A percentile compares a stretch with the other conserved stretches of the same genome.
Conservation (phyloP, 2,888 invertebrate species). For the Hyposoter didymator region DNA sequence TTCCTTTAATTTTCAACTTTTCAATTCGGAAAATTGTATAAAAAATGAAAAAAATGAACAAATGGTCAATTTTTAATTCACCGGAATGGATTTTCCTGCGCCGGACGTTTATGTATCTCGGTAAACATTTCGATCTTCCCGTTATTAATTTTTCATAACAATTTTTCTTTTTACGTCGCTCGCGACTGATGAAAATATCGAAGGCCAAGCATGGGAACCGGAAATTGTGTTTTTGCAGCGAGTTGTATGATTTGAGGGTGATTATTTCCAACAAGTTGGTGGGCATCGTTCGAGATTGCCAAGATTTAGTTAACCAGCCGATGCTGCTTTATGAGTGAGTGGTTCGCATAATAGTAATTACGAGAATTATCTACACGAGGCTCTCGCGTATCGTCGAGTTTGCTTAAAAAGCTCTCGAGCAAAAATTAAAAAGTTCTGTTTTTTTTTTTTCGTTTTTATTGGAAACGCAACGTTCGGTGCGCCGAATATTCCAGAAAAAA, state of each 20-base stretch:
- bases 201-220: neutral
- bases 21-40: too few relatives aligned
- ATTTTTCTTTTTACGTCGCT: neutral
- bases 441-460: neutral
- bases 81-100: too few relatives aligned
- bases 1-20: too few relatives aligned
- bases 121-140: too few relatives aligned
- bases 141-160: neutral
- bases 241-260: neutral
- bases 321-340: neutral
- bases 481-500: constrained; percentile 18
- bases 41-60: too few relatives aligned
- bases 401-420: neutral
- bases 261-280: neutral
- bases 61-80: too few relatives aligned
- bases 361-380: neutral
- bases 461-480: neutral
- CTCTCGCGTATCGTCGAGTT: neutral
- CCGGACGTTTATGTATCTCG: too few relatives aligned
- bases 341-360: constrained; percentile 2
- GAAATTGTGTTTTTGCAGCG: neutral
- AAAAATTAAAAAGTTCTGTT: too few relatives aligned
- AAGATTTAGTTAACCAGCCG: neutral
- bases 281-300: neutral
- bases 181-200: neutral